Evolutionary conservation across 2,888 invertebrate genomes (phyloP).

Genomic region (Esperia sulphurella): DNA sequence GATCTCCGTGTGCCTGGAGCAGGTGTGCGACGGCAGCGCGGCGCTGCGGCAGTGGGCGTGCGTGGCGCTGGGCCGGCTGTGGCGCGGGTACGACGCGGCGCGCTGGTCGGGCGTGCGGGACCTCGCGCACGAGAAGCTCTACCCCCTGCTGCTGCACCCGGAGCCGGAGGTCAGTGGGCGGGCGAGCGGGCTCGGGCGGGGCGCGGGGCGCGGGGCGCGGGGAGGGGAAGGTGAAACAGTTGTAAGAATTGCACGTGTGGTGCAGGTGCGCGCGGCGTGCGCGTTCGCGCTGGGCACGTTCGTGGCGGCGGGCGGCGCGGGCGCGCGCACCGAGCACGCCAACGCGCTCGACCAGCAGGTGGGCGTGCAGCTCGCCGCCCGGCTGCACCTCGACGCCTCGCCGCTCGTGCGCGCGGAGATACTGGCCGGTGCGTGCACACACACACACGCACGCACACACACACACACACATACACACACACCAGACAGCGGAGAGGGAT

Average conservation of each 20-base stretch:
- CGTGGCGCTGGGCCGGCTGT: slow-evolving; percentile 93
- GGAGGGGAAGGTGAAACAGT: too few relatives aligned
- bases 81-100: slow-evolving; percentile 89
- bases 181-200: background rate
- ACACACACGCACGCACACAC: background rate
- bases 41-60: slow-evolving; percentile 92
- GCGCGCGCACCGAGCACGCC: slow-evolving; percentile 93
- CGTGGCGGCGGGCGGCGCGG: slow-evolving; percentile 89
- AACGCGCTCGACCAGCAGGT: slow-evolving; percentile 96
- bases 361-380: slow-evolving; percentile 90
- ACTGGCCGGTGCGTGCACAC: slow-evolving; percentile 83
- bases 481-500: too few relatives aligned
- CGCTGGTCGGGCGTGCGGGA: slow-evolving; percentile 98
- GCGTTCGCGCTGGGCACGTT: slow-evolving; percentile 97
- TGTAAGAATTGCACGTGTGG: too few relatives aligned
- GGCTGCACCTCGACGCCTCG: slow-evolving; percentile 89
- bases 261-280: slow-evolving; percentile 91
- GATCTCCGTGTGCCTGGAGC: slow-evolving; percentile 95
- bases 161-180: slow-evolving; percentile 86
- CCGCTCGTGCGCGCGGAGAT: slow-evolving; percentile 93
- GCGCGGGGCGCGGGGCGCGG: background rate
- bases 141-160: slow-evolving; percentile 86
- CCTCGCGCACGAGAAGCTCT: slow-evolving; percentile 97
- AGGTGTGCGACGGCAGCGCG: slow-evolving; percentile 83
- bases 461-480: too few relatives aligned